A percentile compares a stretch with the other conserved stretches of the same genome.
phyloP scores from a whole-genome alignment of 2,797 vertebrate species.

The Phaenicophaeus curvirostris region DNA sequence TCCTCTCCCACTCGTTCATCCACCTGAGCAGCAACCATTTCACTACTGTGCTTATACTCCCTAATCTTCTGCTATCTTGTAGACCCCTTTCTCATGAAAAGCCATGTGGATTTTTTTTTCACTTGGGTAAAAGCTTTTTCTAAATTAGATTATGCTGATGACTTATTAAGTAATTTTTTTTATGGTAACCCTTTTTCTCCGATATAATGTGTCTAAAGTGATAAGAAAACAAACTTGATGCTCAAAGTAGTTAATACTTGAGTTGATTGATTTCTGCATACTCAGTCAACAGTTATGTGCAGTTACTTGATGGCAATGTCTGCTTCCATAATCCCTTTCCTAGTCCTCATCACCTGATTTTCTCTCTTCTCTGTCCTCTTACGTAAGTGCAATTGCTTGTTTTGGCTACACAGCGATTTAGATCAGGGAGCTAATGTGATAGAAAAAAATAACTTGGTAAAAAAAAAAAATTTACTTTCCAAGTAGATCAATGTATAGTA shows the following conservation, averaged over 20 bases:
- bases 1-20: background rate
- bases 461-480: background rate
- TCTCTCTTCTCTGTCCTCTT: background rate
- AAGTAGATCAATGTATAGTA: too few species aligned
- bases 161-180: background rate
- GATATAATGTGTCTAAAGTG: rapidly evolving
- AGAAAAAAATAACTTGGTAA: background rate
- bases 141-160: background rate
- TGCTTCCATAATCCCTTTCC: background rate
- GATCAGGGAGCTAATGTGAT: background rate
- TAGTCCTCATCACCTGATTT: background rate
- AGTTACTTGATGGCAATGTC: background rate
- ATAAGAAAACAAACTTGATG: background rate
- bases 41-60: background rate
- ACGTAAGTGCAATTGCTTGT: background rate
- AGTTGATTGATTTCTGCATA: background rate
- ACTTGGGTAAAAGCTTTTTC: background rate
- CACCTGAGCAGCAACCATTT: background rate
- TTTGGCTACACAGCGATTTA: background rate
- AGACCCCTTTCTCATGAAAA: background rate
- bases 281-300: background rate
- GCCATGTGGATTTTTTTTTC: background rate
- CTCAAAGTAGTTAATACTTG: background rate
- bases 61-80: background rate
- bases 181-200: background rate